Percentiles rank a stretch among this genome's conserved stretches.
Evolutionary conservation across 64 coral and sea anemone genomes (phyloP).

Genomic region (Hydrozoanthus tunicans): DNA sequence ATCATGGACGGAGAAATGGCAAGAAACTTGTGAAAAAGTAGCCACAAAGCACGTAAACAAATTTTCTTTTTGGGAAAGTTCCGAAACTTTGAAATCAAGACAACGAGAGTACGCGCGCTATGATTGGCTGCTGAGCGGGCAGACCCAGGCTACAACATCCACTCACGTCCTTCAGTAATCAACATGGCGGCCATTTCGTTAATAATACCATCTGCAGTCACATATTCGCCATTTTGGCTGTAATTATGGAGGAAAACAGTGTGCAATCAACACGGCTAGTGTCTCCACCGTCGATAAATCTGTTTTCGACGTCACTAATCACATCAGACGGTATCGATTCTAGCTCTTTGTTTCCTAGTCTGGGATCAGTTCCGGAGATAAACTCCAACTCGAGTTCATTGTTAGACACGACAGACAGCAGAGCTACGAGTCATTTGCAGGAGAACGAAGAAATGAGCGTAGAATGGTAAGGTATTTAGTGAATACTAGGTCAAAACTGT

Average conservation of each 20-base stretch:
- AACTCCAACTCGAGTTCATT: slow-evolving; percentile 20
- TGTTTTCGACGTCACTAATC: slow-evolving; percentile 34
- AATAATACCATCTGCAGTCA: background rate
- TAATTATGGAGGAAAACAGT: slow-evolving; percentile 50
- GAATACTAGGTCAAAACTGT: background rate
- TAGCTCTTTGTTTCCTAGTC: slow-evolving; percentile 24
- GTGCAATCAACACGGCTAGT: slow-evolving; percentile 32
- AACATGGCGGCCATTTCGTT: slow-evolving; percentile 21
- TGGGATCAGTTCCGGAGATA: slow-evolving; percentile 31
- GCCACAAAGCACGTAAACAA: too few relatives aligned
- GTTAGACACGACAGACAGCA: slow-evolving; percentile 1
- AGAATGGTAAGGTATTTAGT: slow-evolving; percentile 40
- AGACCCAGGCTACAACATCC: background rate
- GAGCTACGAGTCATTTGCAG: background rate
- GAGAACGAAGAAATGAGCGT: slow-evolving; percentile 41
- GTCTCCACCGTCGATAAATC: slow-evolving; percentile 27
- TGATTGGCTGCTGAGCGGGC: too few relatives aligned
- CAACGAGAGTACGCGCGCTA: too few relatives aligned
- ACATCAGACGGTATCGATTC: slow-evolving; percentile 26
- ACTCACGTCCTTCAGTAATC: background rate
- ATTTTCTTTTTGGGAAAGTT: too few relatives aligned
- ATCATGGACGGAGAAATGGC: too few relatives aligned
- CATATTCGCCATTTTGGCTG: background rate
- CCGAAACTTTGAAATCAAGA: too few relatives aligned
- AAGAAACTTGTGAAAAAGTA: too few relatives aligned